A percentile compares a stretch with the other conserved stretches of the same genome.
Conservation (phyloP, 2,113 vertebrate species). For the Vulpes vulpes region DNA sequence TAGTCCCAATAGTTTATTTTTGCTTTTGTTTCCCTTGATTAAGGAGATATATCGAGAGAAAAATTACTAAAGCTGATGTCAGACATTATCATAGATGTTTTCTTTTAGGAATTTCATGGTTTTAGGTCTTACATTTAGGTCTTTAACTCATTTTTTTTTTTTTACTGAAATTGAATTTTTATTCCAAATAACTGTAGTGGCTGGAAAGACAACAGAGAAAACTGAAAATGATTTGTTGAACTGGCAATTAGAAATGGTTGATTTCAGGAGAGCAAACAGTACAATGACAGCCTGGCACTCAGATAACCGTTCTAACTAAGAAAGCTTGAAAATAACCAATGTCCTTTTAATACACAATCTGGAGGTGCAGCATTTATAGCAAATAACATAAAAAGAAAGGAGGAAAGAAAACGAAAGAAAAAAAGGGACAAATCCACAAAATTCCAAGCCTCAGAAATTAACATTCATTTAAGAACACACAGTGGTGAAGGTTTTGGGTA, state of each 20-base stretch:
- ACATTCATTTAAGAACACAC: constrained; percentile 75
- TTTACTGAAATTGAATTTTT: constrained; percentile 81
- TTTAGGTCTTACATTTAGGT: neutral
- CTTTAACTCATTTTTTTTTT: neutral
- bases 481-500: constrained; percentile 83
- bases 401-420: constrained; percentile 53
- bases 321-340: constrained; percentile 76
- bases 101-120: neutral
- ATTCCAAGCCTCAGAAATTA: constrained; percentile 49
- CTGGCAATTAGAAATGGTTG: neutral
- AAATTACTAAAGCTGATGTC: neutral
- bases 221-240: constrained; percentile 71
- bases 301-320: constrained; percentile 69
- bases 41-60: neutral
- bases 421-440: neutral
- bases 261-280: constrained; percentile 60
- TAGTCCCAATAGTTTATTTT: neutral
- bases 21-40: neutral
- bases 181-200: constrained; percentile 84
- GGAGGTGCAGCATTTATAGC: neutral
- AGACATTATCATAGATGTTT: neutral
- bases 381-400: constrained; percentile 62
- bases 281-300: constrained; percentile 72
- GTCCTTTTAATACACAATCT: constrained; percentile 66
- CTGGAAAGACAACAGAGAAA: constrained; percentile 79